Evolutionary conservation across 1,140 invertebrate species (phyloP).

Genomic region (Neodiprion pinetum): DNA sequence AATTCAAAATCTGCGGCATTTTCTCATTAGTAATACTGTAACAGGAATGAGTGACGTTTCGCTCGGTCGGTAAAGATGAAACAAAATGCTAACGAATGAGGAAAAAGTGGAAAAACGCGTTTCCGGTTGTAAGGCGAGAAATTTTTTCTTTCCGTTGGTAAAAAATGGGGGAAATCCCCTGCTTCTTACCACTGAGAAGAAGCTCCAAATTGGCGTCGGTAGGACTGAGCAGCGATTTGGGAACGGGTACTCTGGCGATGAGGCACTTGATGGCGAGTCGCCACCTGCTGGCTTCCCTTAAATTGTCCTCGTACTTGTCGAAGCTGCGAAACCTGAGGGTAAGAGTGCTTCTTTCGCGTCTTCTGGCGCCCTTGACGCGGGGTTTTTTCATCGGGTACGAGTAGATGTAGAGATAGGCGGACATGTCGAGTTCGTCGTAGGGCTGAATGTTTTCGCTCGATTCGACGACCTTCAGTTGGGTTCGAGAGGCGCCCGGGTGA

Average conservation of each 20-base stretch:
- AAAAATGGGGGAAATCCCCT: no score
- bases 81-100: no score
- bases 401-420: constrained; percentile 87
- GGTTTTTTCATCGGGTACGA: constrained; percentile 79
- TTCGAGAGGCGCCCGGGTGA: constrained; percentile 64
- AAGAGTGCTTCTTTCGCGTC: constrained; percentile 79
- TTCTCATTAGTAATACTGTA: not conserved
- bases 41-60: not conserved
- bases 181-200: constrained; percentile 46
- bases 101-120: no score
- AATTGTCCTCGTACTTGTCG: constrained; percentile 85
- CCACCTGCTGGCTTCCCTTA: constrained; percentile 84
- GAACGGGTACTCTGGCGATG: constrained; percentile 65
- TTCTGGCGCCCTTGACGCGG: constrained; percentile 67
- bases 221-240: constrained; percentile 56
- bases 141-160: no score
- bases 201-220: constrained; percentile 52
- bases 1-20: not conserved
- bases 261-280: constrained; percentile 76
- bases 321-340: constrained; percentile 81
- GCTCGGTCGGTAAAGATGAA: no score
- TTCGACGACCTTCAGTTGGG: constrained; percentile 69
- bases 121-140: no score
- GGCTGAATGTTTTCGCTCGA: constrained; percentile 47
- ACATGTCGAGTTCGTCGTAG: constrained; percentile 74